phyloP scores from a whole-genome alignment of 2,113 vertebrate species.

The Ptychochromis oligacanthus region DNA sequence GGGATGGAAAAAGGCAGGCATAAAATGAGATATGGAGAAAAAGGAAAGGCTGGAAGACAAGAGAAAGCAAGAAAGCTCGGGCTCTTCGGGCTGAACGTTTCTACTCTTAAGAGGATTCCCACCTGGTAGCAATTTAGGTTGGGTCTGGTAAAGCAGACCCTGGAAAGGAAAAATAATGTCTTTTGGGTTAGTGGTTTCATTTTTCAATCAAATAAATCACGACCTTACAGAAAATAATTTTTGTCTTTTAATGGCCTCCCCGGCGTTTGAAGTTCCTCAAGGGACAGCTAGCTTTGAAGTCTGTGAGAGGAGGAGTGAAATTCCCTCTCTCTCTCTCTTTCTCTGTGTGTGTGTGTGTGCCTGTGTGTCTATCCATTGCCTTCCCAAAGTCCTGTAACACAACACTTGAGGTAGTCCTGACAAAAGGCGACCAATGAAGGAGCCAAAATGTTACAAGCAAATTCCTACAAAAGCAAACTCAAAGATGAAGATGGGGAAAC shows the following conservation, averaged over 20 bases:
- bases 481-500: not conserved
- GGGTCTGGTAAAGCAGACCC: conserved; percentile 65
- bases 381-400: conserved; percentile 51
- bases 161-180: conserved; percentile 73
- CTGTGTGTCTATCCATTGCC: conserved; percentile 18
- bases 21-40: conserved; percentile 14
- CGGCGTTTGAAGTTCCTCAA: conserved; percentile 77
- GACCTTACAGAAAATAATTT: conserved; percentile 80
- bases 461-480: not conserved
- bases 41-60: conserved; percentile 33
- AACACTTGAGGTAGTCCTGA: conserved; percentile 50
- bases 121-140: conserved; percentile 78
- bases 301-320: conserved; percentile 35
- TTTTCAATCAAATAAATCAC: conserved; percentile 85
- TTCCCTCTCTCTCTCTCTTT: conserved; percentile 20
- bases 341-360: not conserved
- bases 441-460: not conserved
- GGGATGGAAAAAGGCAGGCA: not conserved
- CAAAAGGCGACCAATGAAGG: not conserved
- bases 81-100: conserved; percentile 28
- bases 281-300: conserved; percentile 76
- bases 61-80: conserved; percentile 22
- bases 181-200: conserved; percentile 80
- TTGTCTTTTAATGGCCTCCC: conserved; percentile 77
- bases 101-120: conserved; percentile 67